phyloP scores from a whole-genome alignment of 2,888 invertebrate species.

The Drosophila anceps region DNA sequence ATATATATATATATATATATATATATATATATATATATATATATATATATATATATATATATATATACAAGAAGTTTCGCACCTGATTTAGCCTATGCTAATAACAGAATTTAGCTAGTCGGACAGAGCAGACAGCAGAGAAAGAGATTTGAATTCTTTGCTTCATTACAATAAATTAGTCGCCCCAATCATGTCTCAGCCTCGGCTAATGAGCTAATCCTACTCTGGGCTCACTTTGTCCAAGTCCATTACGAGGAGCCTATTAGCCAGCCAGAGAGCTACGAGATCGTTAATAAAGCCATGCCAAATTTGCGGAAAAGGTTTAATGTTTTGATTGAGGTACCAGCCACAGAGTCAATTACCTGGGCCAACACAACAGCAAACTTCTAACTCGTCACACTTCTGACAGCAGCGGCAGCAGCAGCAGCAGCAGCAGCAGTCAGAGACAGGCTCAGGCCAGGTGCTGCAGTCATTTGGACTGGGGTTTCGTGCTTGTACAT shows the following conservation, averaged over 20 bases:
- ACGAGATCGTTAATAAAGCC: conserved; percentile 57
- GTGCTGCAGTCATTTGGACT: conserved; percentile 46
- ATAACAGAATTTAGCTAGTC: neutral
- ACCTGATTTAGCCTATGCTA: conserved; percentile 2
- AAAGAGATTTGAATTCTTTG: conserved; percentile 1
- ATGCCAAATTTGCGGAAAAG: conserved; percentile 68
- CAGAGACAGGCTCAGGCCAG: conserved; percentile 37
- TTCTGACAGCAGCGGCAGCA: conserved; percentile 30
- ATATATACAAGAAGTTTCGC: neutral
- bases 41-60: neutral
- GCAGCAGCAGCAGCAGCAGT: conserved; percentile 19
- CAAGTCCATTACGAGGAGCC: conserved; percentile 51
- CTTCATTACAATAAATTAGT: conserved; percentile 37
- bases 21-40: too few species aligned
- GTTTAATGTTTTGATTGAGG: conserved; percentile 74
- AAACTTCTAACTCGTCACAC: conserved; percentile 36
- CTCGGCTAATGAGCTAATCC: conserved; percentile 45
- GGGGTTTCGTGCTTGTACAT: conserved; percentile 49
- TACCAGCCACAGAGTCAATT: conserved; percentile 52
- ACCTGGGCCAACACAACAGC: conserved; percentile 7
- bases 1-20: too few species aligned
- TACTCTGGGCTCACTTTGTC: conserved; percentile 26
- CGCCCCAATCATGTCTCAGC: conserved; percentile 36
- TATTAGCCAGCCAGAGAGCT: conserved; percentile 51
- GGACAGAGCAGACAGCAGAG: too few species aligned